These are phyloP conservation scores for Arctocebus calabarensis DNA, from an alignment of 2,797 vertebrate species.

Conservation along the genomic window DNA sequence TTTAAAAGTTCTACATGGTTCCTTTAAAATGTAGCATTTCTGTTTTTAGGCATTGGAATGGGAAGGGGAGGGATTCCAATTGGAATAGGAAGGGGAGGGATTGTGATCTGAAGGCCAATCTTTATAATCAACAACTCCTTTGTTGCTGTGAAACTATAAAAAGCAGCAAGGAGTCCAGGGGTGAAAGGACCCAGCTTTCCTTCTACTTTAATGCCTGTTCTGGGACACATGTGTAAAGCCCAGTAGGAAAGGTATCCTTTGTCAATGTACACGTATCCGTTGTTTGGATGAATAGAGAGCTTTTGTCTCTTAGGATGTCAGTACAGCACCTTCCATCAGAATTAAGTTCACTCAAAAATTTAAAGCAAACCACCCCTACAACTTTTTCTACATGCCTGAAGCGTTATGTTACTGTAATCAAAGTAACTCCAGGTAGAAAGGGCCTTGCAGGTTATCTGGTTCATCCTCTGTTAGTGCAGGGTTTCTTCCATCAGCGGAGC, in stretches of 20 bases:
- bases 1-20: slow-evolving; percentile 10
- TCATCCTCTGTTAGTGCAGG: slow-evolving; percentile 48
- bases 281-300: slow-evolving; percentile 56
- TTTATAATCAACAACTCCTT: slow-evolving; percentile 25
- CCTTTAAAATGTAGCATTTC: slow-evolving; percentile 36
- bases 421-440: slow-evolving; percentile 63
- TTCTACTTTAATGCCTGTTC: not conserved
- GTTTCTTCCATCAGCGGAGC: slow-evolving; percentile 58
- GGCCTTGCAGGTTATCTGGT: slow-evolving; percentile 62
- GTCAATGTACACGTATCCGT: not conserved
- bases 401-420: slow-evolving; percentile 75
- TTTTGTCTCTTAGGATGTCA: slow-evolving; percentile 76
- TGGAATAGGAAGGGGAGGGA: not conserved
- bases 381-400: slow-evolving; percentile 44
- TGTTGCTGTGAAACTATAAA: not conserved
- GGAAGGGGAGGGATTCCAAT: not conserved
- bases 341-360: slow-evolving; percentile 73
- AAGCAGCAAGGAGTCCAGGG: not conserved
- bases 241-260: slow-evolving; percentile 20
- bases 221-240: slow-evolving; percentile 24
- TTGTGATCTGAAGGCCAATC: not conserved
- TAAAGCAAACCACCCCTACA: slow-evolving; percentile 55
- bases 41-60: not conserved
- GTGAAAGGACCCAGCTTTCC: not conserved
- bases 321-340: slow-evolving; percentile 69